A percentile compares a stretch with the other conserved stretches of the same genome.
These are phyloP conservation scores for Monomorium pharaonis DNA, from an alignment of 1,140 invertebrate species.

Conservation along the genomic window DNA sequence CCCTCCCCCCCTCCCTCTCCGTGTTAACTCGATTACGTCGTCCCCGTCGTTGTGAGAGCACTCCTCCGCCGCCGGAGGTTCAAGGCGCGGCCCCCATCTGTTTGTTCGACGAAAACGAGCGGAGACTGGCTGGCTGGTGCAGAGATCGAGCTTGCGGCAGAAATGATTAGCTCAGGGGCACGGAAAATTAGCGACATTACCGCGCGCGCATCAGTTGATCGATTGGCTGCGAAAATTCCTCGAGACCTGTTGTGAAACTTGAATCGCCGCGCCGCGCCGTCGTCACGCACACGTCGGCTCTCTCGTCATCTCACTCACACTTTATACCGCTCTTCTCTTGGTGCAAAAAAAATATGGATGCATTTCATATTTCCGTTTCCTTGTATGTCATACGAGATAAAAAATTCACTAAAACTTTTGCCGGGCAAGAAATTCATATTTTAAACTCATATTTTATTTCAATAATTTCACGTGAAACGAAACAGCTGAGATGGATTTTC, in stretches of 20 bases:
- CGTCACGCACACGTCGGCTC: neutral
- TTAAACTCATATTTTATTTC: neutral
- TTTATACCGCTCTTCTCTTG: neutral
- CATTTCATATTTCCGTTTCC: neutral
- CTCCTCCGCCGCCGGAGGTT: slow-evolving; percentile 1
- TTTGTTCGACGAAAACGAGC: slow-evolving; percentile 42
- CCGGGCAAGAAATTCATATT: neutral
- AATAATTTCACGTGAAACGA: neutral
- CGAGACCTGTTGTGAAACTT: neutral
- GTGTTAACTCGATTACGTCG: no score
- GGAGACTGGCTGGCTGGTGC: neutral
- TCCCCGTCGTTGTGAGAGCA: slow-evolving; percentile 21
- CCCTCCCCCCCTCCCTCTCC: neutral
- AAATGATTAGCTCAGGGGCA: slow-evolving; percentile 35
- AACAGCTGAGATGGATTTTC: neutral
- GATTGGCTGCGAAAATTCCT: slow-evolving; percentile 16
- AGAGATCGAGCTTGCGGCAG: slow-evolving; percentile 29
- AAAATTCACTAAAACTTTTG: slow-evolving; percentile 2
- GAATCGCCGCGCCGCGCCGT: no score
- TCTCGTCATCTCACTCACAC: neutral
- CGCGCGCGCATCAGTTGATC: neutral
- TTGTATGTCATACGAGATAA: neutral
- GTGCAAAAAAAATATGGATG: neutral
- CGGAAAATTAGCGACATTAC: slow-evolving; percentile 34
- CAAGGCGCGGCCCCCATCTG: slow-evolving; percentile 1